Evolutionary conservation across 2,888 invertebrate genomes (phyloP).

Genomic region (Drosophila yooni): DNA sequence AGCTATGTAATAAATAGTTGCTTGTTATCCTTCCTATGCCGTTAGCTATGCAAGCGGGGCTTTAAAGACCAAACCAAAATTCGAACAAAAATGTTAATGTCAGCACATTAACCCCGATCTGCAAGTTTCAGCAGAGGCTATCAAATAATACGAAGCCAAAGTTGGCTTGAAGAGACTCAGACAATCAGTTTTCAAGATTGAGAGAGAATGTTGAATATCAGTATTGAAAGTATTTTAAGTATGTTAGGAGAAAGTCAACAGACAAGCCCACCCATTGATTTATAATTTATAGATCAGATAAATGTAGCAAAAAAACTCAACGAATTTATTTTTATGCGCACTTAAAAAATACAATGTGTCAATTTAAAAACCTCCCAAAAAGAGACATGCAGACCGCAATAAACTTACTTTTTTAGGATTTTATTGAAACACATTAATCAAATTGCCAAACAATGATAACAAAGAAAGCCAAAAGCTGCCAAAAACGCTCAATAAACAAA

Average conservation of each 20-base stretch:
- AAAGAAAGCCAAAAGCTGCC: not conserved
- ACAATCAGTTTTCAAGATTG: not conserved
- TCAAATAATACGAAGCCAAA: not conserved
- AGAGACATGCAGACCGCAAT: not conserved
- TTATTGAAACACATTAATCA: constrained; percentile 20
- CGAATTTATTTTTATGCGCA: not conserved
- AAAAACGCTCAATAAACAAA: not conserved
- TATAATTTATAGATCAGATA: not conserved
- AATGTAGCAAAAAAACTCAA: not conserved
- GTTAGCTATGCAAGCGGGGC: constrained; percentile 35
- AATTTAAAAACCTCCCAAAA: not conserved
- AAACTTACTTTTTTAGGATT: constrained; percentile 1
- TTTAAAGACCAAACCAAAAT: constrained; percentile 22
- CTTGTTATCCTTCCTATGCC: not conserved
- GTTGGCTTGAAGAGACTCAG: not conserved
- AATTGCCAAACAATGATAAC: constrained; percentile 13
- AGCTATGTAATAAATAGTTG: constrained; percentile 2
- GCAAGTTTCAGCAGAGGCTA: not conserved
- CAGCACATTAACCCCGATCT: not conserved
- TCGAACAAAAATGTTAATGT: not conserved
- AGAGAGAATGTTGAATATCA: not conserved
- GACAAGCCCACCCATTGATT: not conserved
- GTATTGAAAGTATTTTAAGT: not conserved
- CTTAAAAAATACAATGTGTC: not conserved
- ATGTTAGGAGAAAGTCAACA: not conserved